phyloP scores from a whole-genome alignment of 2,888 invertebrate genomes.

The Scaptomyza cyrtandrae region DNA sequence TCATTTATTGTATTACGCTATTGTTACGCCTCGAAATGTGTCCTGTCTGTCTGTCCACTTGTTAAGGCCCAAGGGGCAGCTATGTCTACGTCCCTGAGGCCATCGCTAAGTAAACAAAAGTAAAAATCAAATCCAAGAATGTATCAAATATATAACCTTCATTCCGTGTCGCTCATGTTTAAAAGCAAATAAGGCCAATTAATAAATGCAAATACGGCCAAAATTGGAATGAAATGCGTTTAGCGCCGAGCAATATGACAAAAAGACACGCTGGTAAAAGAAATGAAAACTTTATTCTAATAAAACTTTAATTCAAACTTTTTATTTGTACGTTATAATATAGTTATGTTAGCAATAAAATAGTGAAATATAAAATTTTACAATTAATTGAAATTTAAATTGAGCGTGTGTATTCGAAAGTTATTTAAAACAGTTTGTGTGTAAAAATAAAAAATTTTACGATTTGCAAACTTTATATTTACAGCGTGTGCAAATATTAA shows the following conservation, averaged over 20 bases:
- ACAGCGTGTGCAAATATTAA: too few species aligned
- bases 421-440: too few species aligned
- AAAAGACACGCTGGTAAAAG: background rate
- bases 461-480: too few species aligned
- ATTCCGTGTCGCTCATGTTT: constrained; percentile 61
- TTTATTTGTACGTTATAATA: background rate
- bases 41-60: constrained; percentile 52
- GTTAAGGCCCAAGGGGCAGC: constrained; percentile 29
- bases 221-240: constrained; percentile 16
- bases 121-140: constrained; percentile 56
- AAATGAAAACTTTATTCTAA: fast-evolving
- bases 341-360: background rate
- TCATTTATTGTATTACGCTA: constrained; percentile 67
- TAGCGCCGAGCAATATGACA: background rate
- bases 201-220: constrained; percentile 52
- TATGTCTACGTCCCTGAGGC: constrained; percentile 7
- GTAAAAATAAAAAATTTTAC: too few species aligned
- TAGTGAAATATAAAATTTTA: background rate
- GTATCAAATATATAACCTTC: constrained; percentile 24
- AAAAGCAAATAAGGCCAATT: constrained; percentile 74
- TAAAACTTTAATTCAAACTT: background rate
- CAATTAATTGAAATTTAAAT: background rate
- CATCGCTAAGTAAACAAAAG: constrained; percentile 36
- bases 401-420: background rate
- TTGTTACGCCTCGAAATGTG: constrained; percentile 56